Conservation (phyloP, 2,113 vertebrate genomes). For the Lepisosteus oculatus region DNA sequence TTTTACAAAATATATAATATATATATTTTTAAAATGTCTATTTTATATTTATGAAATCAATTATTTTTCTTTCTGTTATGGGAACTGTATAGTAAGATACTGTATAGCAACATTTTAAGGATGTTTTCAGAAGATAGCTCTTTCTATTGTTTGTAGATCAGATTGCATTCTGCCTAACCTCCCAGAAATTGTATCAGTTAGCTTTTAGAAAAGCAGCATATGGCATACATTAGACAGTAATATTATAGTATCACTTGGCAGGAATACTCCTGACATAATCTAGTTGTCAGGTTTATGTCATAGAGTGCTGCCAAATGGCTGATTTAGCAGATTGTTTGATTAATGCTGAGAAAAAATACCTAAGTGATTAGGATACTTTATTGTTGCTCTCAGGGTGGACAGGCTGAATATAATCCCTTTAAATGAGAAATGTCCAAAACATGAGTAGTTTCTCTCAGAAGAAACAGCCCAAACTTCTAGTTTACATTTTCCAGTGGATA, state of each 20-base stretch:
- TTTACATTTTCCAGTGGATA: no score
- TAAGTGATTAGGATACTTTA: constrained; percentile 42
- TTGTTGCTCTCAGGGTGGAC: constrained; percentile 14
- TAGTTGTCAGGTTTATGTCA: constrained; percentile 51
- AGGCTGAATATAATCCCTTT: background rate
- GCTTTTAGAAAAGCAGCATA: constrained; percentile 43
- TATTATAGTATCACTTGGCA: constrained; percentile 40
- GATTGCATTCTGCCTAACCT: constrained; percentile 30
- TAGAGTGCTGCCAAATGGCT: constrained; percentile 43
- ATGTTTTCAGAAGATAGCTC: background rate
- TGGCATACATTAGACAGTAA: constrained; percentile 47
- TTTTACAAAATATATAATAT: no score
- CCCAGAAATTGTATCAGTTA: constrained; percentile 33
- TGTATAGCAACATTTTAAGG: background rate
- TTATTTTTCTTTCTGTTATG: no score
- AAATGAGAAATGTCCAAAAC: background rate
- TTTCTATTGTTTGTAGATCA: constrained; percentile 1
- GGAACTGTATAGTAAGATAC: background rate
- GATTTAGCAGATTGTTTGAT: constrained; percentile 49
- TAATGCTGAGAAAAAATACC: constrained; percentile 31
- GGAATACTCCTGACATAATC: constrained; percentile 44
- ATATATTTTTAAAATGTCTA: no score
- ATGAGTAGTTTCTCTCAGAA: no score
- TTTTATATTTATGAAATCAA: no score
- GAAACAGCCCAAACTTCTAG: no score